phyloP scores from a whole-genome alignment of 1,140 invertebrate genomes.

The Teleogryllus occipitalis region DNA sequence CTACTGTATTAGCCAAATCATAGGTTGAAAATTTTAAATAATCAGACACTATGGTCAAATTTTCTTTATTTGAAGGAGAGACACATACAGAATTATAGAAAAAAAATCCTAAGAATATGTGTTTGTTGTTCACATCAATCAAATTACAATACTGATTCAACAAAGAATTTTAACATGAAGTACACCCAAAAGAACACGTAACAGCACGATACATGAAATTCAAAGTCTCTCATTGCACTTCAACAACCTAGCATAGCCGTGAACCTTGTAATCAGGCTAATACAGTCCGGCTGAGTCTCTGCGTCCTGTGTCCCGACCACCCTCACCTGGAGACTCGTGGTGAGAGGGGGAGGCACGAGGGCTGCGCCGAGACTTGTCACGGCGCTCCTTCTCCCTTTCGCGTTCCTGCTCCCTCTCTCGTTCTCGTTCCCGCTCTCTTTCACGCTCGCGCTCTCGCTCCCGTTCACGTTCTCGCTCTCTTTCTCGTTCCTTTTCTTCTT shows the following conservation, averaged over 20 bases:
- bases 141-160: too few species aligned
- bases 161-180: too few species aligned
- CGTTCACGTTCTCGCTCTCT: conserved; percentile 33
- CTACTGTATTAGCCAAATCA: conserved; percentile 1
- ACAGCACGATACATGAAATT: too few species aligned
- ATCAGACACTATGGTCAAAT: neutral
- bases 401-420: conserved; percentile 41
- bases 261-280: neutral
- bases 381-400: conserved; percentile 29
- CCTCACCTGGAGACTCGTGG: conserved; percentile 22
- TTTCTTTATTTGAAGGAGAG: neutral
- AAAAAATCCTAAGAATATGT: too few species aligned
- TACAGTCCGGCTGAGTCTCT: neutral
- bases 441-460: conserved; percentile 43
- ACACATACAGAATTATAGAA: neutral
- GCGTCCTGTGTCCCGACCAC: neutral
- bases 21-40: neutral
- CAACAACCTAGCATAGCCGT: neutral
- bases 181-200: too few species aligned
- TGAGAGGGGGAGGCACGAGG: conserved; percentile 25
- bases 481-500: conserved; percentile 45
- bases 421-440: conserved; percentile 37
- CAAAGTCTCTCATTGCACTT: neutral
- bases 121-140: too few species aligned
- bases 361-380: conserved; percentile 23